These are phyloP conservation scores for Acanthornis magna DNA, from an alignment of 2,797 vertebrate species.

Conservation along the genomic window DNA sequence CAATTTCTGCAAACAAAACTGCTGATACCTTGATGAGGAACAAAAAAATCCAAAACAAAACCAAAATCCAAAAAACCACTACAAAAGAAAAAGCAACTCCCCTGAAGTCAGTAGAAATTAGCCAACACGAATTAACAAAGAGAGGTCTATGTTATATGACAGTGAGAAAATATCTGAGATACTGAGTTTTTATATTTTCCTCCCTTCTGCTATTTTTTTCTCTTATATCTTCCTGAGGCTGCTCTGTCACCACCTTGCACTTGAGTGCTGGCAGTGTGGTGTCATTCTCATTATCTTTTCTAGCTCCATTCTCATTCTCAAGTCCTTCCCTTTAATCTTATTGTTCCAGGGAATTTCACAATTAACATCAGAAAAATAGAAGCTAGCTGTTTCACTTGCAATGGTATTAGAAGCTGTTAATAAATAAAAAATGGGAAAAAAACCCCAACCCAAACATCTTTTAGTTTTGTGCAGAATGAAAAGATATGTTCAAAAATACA, in stretches of 20 bases:
- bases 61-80: background rate
- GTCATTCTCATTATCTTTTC: background rate
- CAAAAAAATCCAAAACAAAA: background rate
- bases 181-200: background rate
- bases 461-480: background rate
- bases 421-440: background rate
- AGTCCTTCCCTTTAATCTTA: background rate
- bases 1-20: background rate
- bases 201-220: background rate
- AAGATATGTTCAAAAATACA: background rate
- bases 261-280: background rate
- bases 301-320: background rate
- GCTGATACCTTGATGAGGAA: background rate
- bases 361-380: background rate
- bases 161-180: background rate
- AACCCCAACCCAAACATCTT: background rate
- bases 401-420: background rate
- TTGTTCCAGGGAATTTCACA: background rate
- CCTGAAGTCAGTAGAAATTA: background rate
- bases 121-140: background rate
- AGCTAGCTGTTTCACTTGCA: background rate
- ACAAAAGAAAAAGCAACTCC: background rate
- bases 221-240: background rate
- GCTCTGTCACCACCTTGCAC: background rate
- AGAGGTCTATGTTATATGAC: background rate